Evolutionary conservation across 2,888 invertebrate species (phyloP), one percentile per base, ranked within the genome.

Genomic region (Temnothorax unifasciatus): DNA sequence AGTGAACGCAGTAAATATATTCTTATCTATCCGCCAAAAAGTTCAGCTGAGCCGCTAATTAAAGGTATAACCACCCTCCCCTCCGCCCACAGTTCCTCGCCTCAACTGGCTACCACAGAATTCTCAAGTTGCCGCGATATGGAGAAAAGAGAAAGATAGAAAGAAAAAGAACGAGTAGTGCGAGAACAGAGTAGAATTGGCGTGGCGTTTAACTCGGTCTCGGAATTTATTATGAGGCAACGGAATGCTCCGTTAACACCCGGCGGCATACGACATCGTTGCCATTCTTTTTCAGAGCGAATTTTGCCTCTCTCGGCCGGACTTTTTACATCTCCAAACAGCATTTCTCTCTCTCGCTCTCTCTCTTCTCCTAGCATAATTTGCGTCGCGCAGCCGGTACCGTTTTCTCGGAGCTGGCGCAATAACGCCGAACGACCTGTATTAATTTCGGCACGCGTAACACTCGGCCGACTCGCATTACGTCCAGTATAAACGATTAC

Each of bases 1-100:
- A 82, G 74, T 81, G 90, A 91, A 90, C 86, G 91, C 89, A 91
- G 90, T 92, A 92, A 93, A 93, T 93, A 93, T 90, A 91, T 91
- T 91, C 92, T 93, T 93, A 93, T 93, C 93, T 93, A 91, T 93
- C 89, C 89, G 89, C 92, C 92, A 91, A 93, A 93, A 93, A 92
- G 93, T 92, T 93, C 87, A 91, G 91, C 90, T 88, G 87, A 90
- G 89, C 91, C 91, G 91, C 92, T 93, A 93, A 93, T 93, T 93
- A 93, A 93, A 93, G 92, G 92, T 91, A 91, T 93, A 92, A 89
- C 90, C 90, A 85, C 86, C 84, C 81, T 88, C 84, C 85, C 87
- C 84, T 85, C 86, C 83, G 0, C 11, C 83, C 38, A 11, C 41
- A 2, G 5, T 38, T 73, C 34, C 29, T 66, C 1, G 4, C 44